phyloP scores from a whole-genome alignment of 2,888 invertebrate species.

The Cinara cedri region DNA sequence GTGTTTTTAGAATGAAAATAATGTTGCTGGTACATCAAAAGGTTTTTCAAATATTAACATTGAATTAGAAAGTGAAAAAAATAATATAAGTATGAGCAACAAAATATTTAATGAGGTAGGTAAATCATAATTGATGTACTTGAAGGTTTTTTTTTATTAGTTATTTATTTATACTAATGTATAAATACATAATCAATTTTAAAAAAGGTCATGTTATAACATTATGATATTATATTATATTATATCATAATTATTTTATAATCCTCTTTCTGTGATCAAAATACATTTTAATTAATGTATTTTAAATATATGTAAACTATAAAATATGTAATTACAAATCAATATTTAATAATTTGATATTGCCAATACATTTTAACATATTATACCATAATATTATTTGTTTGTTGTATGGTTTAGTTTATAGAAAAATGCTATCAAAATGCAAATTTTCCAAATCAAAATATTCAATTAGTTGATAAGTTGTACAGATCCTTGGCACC shows the following conservation, averaged over 20 bases:
- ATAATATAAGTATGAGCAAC: not conserved
- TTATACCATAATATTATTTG: not conserved
- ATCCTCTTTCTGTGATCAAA: too few relatives aligned
- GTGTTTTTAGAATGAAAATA: constrained; percentile 25
- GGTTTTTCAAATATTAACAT: not conserved
- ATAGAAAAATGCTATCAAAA: constrained; percentile 43
- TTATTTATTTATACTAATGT: too few relatives aligned
- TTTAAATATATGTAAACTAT: too few relatives aligned
- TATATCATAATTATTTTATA: too few relatives aligned
- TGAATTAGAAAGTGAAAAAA: not conserved
- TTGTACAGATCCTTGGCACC: constrained; percentile 35
- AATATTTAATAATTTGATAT: not conserved
- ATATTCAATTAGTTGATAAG: constrained; percentile 32
- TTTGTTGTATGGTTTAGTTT: constrained; percentile 13
- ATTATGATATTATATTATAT: too few relatives aligned
- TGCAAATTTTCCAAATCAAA: constrained; percentile 38
- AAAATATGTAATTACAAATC: too few relatives aligned
- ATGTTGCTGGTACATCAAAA: constrained; percentile 45
- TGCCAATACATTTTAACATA: not conserved
- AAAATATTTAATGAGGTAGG: constrained; percentile 33
- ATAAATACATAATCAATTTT: too few relatives aligned
- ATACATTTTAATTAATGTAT: too few relatives aligned
- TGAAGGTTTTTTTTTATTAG: not conserved
- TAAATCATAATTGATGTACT: not conserved
- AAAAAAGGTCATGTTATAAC: too few relatives aligned